phyloP scores from a whole-genome alignment of 2,797 vertebrate species.

The Eurystomus glaucurus region DNA sequence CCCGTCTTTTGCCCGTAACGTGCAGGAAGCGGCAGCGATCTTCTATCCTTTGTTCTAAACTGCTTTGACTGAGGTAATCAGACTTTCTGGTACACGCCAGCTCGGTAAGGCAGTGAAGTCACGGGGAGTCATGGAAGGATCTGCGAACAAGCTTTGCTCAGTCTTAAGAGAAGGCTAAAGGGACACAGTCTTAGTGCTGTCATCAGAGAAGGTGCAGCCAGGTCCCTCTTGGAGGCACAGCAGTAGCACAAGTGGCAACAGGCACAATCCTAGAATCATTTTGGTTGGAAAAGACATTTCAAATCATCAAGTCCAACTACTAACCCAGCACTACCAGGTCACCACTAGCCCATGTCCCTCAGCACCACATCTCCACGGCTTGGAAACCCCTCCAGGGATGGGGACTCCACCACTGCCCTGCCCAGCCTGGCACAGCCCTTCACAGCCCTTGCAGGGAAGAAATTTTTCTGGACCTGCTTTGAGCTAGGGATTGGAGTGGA shows the following conservation, averaged over 20 bases:
- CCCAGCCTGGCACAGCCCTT: no score
- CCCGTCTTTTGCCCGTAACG: neutral
- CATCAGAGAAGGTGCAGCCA: neutral
- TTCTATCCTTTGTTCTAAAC: neutral
- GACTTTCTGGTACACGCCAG: neutral
- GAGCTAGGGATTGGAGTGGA: neutral
- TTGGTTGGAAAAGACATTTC: neutral
- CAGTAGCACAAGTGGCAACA: neutral
- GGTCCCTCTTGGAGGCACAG: neutral
- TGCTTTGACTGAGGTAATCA: neutral
- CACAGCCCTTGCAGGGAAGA: no score
- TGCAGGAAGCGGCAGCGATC: neutral
- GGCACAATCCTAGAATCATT: neutral
- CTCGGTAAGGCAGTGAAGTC: neutral
- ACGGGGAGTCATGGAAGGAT: neutral
- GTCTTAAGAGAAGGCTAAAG: neutral
- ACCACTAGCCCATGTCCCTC: no score
- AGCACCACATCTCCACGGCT: no score
- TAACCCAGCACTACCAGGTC: no score
- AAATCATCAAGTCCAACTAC: no score
- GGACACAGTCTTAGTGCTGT: neutral
- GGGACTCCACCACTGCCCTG: no score
- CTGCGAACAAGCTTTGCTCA: neutral
- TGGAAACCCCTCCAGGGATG: no score
- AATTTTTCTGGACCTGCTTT: neutral